Conservation (phyloP, 2,888 invertebrate species). For the Macaria liturata region DNA sequence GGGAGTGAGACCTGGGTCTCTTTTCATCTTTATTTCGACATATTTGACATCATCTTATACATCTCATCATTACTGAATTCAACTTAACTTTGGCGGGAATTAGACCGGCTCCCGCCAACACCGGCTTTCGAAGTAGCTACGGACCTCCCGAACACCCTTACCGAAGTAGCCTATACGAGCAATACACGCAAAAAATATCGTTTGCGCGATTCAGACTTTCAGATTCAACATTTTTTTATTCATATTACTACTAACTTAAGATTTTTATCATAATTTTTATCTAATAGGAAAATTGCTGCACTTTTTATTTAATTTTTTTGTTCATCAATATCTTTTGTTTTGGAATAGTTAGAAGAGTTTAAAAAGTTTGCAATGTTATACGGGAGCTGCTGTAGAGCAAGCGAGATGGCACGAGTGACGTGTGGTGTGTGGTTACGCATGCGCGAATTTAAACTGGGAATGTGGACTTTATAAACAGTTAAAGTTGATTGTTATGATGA, state of each 20-base stretch:
- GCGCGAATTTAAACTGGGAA: not conserved
- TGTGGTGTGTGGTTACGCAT: not conserved
- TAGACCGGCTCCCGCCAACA: conserved; percentile 15
- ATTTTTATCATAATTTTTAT: not conserved
- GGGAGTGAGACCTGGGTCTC: conserved; percentile 11
- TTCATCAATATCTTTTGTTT: not conserved
- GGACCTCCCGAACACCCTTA: conserved; percentile 8
- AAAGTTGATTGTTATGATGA: too few relatives aligned
- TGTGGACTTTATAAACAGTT: too few relatives aligned
- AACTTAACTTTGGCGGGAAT: conserved; percentile 11
- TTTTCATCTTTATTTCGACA: conserved; percentile 16
- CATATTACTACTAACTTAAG: not conserved
- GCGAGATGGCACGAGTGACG: not conserved
- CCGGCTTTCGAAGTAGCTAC: conserved; percentile 17
- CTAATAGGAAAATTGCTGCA: not conserved
- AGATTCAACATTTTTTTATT: conserved; percentile 1
- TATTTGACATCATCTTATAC: conserved; percentile 14
- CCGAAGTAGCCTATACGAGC: not conserved
- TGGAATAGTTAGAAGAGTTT: not conserved
- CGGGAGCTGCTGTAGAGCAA: not conserved
- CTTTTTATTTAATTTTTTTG: not conserved
- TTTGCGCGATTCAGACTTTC: conserved; percentile 14
- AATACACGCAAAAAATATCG: conserved; percentile 3
- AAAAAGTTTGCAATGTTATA: not conserved
- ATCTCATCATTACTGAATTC: conserved; percentile 12